Evolutionary conservation across 2,888 invertebrate species (phyloP), one percentile per base, ranked within the genome.

Genomic region (Siphonodentalium dalli): DNA sequence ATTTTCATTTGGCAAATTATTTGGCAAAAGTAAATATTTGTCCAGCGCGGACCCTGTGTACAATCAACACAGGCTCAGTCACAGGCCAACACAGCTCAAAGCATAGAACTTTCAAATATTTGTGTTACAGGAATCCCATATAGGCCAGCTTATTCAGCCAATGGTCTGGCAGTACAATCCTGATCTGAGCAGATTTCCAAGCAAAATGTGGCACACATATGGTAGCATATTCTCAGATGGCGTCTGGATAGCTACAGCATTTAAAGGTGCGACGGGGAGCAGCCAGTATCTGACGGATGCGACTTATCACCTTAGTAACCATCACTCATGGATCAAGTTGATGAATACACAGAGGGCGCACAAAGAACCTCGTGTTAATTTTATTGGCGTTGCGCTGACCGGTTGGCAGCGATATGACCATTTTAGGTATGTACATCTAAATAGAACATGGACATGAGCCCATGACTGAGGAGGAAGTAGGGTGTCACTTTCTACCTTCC

Each of bases 171-270:
- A 88, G 0, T 90, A 90, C 50, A 38, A 56, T 37, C 56, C 52
- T 18, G 60, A 65, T 53, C 50, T 62, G 37, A 24, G 45, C 1
- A 31, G 15, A 4, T 29, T 66, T 24, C 80, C 40, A 7, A 15
- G 33, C 65, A 61, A 83, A 74, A 55, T 68, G n/a, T 74, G 74
- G 89, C 84, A 84, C 20, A 87, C 85, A 41, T 65, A 65, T 47
- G 47, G 51, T 26, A 44, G 24, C 5, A 40, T 55, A 7, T 65
- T 65, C 50, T 18, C 15, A 13, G 11, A 52, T 1, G 42, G 42
- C 6, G 82, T 91, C 21, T 92, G 92, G 91, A 85, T 89, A 39
- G 91, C 90, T 0, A 88, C 90, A 38, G 91, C 92, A 0, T 93
- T 88, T 73, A 93, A 92, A 84, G 92, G 92, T 1, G 90, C 92